phyloP scores from a whole-genome alignment of 2,113 vertebrate genomes.

The Pomatorhinus ruficollis region DNA sequence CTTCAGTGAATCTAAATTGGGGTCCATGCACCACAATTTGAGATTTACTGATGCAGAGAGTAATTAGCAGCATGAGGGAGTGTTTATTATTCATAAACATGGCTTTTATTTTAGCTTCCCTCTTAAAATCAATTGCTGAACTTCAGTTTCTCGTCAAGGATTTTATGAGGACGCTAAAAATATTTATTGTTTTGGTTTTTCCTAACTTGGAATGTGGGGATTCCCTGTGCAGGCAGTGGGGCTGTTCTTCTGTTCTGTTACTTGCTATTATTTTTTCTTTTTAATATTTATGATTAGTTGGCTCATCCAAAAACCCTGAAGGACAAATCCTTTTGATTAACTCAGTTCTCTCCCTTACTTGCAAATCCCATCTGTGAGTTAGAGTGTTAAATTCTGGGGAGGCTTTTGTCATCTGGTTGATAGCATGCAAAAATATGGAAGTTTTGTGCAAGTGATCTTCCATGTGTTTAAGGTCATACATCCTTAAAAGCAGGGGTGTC shows the following conservation, averaged over 20 bases:
- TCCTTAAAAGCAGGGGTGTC: background rate
- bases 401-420: background rate
- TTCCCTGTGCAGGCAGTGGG: background rate
- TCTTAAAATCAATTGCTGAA: conserved; percentile 10
- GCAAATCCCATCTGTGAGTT: background rate
- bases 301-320: background rate
- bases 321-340: conserved; percentile 12
- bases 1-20: background rate
- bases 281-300: background rate
- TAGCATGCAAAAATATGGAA: background rate
- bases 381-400: background rate
- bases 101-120: background rate
- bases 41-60: conserved; percentile 8
- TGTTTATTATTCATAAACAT: conserved; percentile 29
- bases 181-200: background rate
- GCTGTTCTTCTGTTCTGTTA: background rate
- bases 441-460: background rate
- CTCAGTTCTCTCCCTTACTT: background rate
- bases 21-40: background rate
- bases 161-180: conserved; percentile 5
- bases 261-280: background rate
- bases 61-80: background rate
- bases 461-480: background rate
- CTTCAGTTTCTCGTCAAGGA: background rate
- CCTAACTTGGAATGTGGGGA: background rate